Evolutionary conservation across 2,797 vertebrate genomes (phyloP).

Genomic region (Typhlichthys subterraneus): DNA sequence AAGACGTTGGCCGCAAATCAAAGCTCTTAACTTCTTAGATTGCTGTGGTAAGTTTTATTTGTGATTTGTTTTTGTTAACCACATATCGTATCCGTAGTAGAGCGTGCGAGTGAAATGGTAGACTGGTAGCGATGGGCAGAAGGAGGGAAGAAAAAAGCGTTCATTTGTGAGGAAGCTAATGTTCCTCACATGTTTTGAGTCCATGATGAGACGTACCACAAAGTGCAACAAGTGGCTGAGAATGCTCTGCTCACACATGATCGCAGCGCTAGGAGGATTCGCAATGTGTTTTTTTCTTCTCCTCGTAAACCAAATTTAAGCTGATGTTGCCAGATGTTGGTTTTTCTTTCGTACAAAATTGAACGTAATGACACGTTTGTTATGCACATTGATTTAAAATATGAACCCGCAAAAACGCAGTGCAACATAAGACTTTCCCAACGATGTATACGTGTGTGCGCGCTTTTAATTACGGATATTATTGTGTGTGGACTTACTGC

Average conservation of each 20-base stretch:
- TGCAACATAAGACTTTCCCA: too few species aligned
- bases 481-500: neutral
- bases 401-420: too few species aligned
- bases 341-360: constrained; percentile 20
- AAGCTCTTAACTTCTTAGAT: constrained; percentile 13
- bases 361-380: constrained; percentile 18
- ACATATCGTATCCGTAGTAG: constrained; percentile 10
- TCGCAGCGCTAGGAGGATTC: neutral
- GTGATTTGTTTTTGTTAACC: neutral
- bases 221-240: constrained; percentile 21
- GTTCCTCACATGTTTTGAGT: constrained; percentile 55
- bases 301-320: constrained; percentile 9
- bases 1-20: constrained; percentile 21
- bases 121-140: constrained; percentile 21
- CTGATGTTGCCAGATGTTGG: constrained; percentile 73
- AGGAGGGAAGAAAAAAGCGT: constrained; percentile 45
- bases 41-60: constrained; percentile 55
- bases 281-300: neutral
- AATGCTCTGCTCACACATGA: neutral
- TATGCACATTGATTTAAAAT: too few species aligned
- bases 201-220: constrained; percentile 26
- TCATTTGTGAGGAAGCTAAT: constrained; percentile 35
- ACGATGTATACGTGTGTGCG: too few species aligned
- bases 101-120: constrained; percentile 24
- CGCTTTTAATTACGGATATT: too few species aligned